Conservation (phyloP, 92 coral and sea anemone genomes). For the Palythoa grandis region DNA sequence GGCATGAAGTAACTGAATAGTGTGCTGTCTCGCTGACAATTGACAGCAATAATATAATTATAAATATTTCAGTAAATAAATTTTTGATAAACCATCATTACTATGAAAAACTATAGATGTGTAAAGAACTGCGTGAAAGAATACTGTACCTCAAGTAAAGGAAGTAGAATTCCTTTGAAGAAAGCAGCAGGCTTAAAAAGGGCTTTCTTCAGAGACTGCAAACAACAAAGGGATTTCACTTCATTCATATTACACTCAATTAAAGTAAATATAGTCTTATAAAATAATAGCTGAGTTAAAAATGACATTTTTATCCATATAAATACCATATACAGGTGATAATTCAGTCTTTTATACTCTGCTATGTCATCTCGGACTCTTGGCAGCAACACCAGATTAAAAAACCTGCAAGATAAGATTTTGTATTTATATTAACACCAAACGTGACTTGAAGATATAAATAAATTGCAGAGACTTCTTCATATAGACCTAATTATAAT, state of each 20-base stretch:
- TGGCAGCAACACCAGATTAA: constrained; percentile 87
- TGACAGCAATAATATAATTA: no score
- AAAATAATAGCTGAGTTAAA: no score
- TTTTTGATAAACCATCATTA: no score
- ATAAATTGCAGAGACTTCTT: neutral
- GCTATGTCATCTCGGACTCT: constrained; percentile 96
- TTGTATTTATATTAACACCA: neutral
- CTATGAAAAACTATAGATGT: neutral
- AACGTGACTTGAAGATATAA: no score
- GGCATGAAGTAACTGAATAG: no score
- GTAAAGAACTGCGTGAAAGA: neutral
- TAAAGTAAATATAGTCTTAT: neutral
- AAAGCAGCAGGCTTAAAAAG: constrained; percentile 98
- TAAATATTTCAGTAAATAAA: no score
- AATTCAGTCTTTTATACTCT: constrained; percentile 94
- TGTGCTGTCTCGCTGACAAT: no score
- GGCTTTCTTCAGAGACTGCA: constrained; percentile 90
- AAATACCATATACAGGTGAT: constrained; percentile 92
- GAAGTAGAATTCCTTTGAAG: constrained; percentile 94
- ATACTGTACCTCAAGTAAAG: constrained; percentile 86
- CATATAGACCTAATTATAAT: neutral
- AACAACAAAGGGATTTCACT: neutral
- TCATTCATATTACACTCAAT: neutral
- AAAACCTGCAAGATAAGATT: constrained; percentile 63
- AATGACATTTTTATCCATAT: neutral